These are phyloP conservation scores for Amphiprion ocellaris DNA, from an alignment of 2,113 vertebrate species.

Conservation along the genomic window DNA sequence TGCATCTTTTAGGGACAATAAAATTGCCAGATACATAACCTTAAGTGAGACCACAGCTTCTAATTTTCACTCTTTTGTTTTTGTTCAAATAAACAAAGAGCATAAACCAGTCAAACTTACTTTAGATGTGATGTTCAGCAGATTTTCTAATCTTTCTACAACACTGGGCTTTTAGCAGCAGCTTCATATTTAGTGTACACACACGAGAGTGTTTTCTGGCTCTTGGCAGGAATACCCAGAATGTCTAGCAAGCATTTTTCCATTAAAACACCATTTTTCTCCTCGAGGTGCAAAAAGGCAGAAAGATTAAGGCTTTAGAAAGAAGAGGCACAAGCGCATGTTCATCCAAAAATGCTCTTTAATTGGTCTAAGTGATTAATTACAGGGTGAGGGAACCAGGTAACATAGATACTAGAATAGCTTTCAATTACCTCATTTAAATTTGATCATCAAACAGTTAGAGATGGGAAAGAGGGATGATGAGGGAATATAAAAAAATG, in stretches of 20 bases:
- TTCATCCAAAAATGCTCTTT: slow-evolving; percentile 80
- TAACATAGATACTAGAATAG: slow-evolving; percentile 85
- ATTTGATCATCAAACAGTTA: slow-evolving; percentile 72
- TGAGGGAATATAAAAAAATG: slow-evolving; percentile 75
- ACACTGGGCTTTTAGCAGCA: not conserved
- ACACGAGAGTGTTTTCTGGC: too few relatives aligned
- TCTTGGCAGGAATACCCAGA: too few relatives aligned
- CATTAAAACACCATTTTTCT: not conserved
- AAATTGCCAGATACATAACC: too few relatives aligned
- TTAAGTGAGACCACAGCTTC: too few relatives aligned
- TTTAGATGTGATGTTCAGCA: too few relatives aligned
- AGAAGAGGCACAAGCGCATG: slow-evolving; percentile 34
- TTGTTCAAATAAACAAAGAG: too few relatives aligned
- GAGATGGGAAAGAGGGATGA: slow-evolving; percentile 37
- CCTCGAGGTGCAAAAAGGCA: not conserved
- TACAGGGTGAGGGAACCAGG: slow-evolving; percentile 82
- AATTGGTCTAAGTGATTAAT: slow-evolving; percentile 84
- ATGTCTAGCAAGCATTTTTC: too few relatives aligned
- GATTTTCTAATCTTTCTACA: too few relatives aligned
- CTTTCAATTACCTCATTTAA: slow-evolving; percentile 82
- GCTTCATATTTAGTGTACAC: not conserved
- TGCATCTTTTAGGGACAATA: too few relatives aligned
- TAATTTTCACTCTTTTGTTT: too few relatives aligned
- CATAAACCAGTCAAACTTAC: too few relatives aligned
- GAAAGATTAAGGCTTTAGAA: slow-evolving; percentile 11